phyloP scores from a whole-genome alignment of 2,797 vertebrate genomes.

The Lepilemur ruficaudatus region DNA sequence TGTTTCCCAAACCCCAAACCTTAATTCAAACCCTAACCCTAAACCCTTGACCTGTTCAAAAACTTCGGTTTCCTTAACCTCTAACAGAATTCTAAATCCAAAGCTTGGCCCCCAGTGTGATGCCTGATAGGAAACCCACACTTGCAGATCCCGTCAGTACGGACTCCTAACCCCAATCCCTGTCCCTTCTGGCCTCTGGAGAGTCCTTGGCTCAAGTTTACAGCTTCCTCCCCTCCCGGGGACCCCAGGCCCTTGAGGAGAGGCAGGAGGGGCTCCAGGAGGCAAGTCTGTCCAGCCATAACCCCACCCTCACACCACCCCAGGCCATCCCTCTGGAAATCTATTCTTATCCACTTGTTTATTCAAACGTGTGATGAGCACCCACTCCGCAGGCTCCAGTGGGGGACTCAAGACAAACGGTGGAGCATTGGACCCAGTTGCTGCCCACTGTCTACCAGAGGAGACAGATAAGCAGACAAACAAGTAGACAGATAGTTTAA shows the following conservation, averaged over 20 bases:
- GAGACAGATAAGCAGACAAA: not conserved
- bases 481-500: not conserved
- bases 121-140: not conserved
- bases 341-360: not conserved
- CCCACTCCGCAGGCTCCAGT: not conserved
- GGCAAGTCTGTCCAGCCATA: not conserved
- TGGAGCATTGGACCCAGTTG: not conserved
- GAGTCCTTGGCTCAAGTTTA: not conserved
- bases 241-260: not conserved
- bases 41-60: not conserved
- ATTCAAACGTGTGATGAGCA: not conserved
- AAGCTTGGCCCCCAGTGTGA: not conserved
- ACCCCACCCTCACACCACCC: not conserved
- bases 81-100: not conserved
- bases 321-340: conserved; percentile 22
- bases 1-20: not conserved
- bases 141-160: not conserved
- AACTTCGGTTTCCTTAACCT: not conserved
- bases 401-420: not conserved
- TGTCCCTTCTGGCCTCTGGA: not conserved
- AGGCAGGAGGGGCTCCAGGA: not conserved
- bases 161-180: not conserved
- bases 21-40: not conserved
- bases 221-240: not conserved
- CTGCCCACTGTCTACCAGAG: not conserved